Evolutionary conservation across 2,888 invertebrate species (phyloP), one percentile per base, ranked within the genome.

Genomic region (Pinctada fucata): DNA sequence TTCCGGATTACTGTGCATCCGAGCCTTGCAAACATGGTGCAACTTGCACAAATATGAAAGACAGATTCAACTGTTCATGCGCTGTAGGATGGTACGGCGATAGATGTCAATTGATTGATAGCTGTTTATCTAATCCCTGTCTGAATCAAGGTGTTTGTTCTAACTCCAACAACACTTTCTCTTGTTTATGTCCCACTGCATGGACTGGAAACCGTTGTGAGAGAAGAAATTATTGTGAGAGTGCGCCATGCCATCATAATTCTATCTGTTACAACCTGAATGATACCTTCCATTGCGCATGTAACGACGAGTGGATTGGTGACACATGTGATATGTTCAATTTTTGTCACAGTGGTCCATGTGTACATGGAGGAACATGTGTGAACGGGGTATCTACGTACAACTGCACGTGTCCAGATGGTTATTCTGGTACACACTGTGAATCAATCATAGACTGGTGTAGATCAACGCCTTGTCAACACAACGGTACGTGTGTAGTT

Each of bases 381-480:
- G n/a, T 51, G 10, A 75, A 66, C 51, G 67, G 51, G 51, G 31
- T n/a, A 47, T 13, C 45, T 6, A 31, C 13, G 5, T 75, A 67
- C 67, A 31, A 31, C 10, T 75, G 75, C 51, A 13, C 31, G 5
- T 75, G 75, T 67, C 31, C 31, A 13, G 51, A 51, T 67, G 75
- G 75, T n/a, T 75, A 48, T 13, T 67, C 16, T 2, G 75, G 75
- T 2, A 51, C 16, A 47, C 45, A 67, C 10, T 75, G 75, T 52
- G 75, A 75, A 8, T 13, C 3, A 16, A 74, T 52, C 6, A 67
- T 74, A 52, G 74, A 74, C 16, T 74, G 74, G 74, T 74, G 74
- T 10, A 13, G 16, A 67, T 66, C 66, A 48, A 5, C 8, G 2
- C 74, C 66, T 3, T 74, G 74, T 66, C 52, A 66, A 31, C 50